phyloP scores from a whole-genome alignment of 2,888 invertebrate genomes.

The Caenorhabditis sp. region DNA sequence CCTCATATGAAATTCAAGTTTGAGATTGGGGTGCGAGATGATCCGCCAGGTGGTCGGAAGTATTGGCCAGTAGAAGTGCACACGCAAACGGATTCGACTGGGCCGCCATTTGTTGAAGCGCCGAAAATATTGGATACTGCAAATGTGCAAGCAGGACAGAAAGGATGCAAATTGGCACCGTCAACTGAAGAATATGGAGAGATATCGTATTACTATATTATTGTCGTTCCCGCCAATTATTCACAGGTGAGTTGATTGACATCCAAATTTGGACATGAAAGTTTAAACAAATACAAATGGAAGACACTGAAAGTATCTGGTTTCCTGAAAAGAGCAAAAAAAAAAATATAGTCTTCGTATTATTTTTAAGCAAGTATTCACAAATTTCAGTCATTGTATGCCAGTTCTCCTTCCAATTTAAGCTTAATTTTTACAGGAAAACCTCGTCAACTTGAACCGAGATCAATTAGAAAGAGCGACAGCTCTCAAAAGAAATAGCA shows the following conservation, averaged over 20 bases:
- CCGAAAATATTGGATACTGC: constrained; percentile 57
- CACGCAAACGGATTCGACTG: constrained; percentile 61
- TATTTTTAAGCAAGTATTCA: constrained; percentile 1
- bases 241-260: constrained; percentile 5
- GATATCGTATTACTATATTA: constrained; percentile 93
- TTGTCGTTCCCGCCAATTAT: constrained; percentile 86
- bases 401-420: too few species aligned
- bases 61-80: constrained; percentile 66
- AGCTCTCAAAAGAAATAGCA: constrained; percentile 36
- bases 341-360: too few species aligned
- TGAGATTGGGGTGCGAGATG: constrained; percentile 61
- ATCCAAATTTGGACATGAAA: background rate
- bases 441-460: constrained; percentile 54
- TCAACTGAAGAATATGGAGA: constrained; percentile 98
- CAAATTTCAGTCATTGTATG: background rate
- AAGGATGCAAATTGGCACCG: constrained; percentile 75
- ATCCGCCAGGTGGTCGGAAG: constrained; percentile 50
- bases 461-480: constrained; percentile 48
- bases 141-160: constrained; percentile 43
- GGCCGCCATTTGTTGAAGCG: constrained; percentile 65
- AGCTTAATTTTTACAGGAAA: constrained; percentile 39
- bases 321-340: too few species aligned
- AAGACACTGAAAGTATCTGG: too few species aligned
- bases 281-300: background rate
- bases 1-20: constrained; percentile 68